phyloP scores from a whole-genome alignment of 2,888 invertebrate species.

The Melanostoma mellinum region DNA sequence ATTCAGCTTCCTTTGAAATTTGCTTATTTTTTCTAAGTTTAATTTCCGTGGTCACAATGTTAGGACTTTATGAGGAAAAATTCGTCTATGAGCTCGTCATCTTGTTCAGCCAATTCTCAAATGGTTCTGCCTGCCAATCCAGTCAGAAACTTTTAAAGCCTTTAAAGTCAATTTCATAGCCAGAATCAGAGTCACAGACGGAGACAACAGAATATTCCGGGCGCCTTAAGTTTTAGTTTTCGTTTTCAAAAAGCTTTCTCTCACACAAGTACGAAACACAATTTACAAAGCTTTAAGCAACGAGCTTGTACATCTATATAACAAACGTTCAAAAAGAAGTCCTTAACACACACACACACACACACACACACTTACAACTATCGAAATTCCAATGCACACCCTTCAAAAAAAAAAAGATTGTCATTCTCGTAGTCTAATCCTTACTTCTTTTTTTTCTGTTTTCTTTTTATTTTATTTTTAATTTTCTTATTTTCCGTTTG shows the following conservation, averaged over 20 bases:
- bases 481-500: constrained; percentile 15
- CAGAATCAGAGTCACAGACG: background rate
- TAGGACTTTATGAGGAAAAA: background rate
- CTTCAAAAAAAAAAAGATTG: constrained; percentile 53
- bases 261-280: background rate
- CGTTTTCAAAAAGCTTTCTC: constrained; percentile 8
- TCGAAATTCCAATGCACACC: constrained; percentile 62
- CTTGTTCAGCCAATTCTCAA: too few species aligned
- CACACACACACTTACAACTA: constrained; percentile 50
- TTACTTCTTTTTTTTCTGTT: constrained; percentile 50
- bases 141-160: too few species aligned
- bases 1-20: constrained; percentile 11
- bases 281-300: constrained; percentile 18
- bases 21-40: constrained; percentile 4
- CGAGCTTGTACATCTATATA: constrained; percentile 20
- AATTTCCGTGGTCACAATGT: background rate
- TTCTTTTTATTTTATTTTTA: constrained; percentile 21
- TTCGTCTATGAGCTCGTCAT: too few species aligned
- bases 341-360: constrained; percentile 37
- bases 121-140: too few species aligned
- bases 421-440: constrained; percentile 69
- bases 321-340: constrained; percentile 8
- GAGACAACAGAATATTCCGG: too few species aligned
- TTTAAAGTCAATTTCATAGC: background rate
- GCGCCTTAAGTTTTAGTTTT: background rate